phyloP scores from a whole-genome alignment of 2,888 invertebrate species.

The Callyntrura guangdongensis region DNA sequence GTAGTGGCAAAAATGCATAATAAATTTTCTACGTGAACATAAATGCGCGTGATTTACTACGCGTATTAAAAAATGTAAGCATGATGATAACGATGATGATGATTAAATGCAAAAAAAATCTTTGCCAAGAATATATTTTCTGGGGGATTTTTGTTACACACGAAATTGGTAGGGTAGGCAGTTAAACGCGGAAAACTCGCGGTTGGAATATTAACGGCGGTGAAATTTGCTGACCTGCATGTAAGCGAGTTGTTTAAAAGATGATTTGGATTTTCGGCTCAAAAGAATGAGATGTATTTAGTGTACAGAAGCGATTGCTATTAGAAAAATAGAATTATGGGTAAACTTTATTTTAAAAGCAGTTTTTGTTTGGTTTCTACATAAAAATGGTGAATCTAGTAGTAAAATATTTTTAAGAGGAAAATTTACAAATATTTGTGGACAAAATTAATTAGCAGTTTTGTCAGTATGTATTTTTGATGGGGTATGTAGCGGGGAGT shows the following conservation, averaged over 20 bases:
- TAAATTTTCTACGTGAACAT: conserved; percentile 12
- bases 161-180: neutral
- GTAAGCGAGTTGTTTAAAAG: neutral
- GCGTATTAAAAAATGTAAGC: too few species aligned
- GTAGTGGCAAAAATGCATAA: neutral
- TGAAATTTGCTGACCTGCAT: neutral
- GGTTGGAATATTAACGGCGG: neutral
- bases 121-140: too few species aligned
- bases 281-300: too few species aligned
- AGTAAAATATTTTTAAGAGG: neutral
- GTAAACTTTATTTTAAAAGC: too few species aligned
- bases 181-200: neutral
- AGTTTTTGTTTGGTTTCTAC: neutral
- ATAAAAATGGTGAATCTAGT: neutral
- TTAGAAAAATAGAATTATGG: too few species aligned
- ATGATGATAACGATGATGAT: too few species aligned
- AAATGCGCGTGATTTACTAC: conserved; percentile 2
- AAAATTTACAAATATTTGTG: conserved; percentile 18
- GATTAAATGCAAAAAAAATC: too few species aligned
- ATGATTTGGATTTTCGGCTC: neutral
- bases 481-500: neutral
- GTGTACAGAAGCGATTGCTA: neutral
- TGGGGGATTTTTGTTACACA: too few species aligned
- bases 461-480: neutral
- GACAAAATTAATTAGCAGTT: conserved; percentile 33